phyloP scores from a whole-genome alignment of 2,113 vertebrate genomes.

The Daboia siamensis region DNA sequence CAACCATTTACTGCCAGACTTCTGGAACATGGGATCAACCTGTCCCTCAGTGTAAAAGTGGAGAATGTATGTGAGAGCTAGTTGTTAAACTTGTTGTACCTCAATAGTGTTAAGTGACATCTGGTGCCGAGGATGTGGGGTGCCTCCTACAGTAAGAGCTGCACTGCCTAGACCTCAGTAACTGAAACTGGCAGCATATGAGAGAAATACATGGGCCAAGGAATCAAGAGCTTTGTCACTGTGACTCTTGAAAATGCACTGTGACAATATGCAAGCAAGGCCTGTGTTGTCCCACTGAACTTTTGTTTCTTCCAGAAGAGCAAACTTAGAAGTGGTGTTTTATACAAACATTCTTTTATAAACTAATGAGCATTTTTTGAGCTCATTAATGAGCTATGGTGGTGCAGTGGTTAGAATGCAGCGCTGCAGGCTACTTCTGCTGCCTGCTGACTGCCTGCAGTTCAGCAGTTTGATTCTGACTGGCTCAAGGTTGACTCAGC shows the following conservation, averaged over 20 bases:
- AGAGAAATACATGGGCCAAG: background rate
- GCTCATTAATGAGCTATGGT: too few species aligned
- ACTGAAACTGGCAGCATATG: background rate
- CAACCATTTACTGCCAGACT: slow-evolving; percentile 37
- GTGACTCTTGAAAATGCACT: background rate
- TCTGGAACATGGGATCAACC: slow-evolving; percentile 62
- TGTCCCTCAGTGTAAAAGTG: background rate
- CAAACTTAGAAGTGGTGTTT: background rate
- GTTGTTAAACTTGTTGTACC: background rate
- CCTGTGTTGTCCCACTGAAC: background rate
- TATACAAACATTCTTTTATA: background rate
- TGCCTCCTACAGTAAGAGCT: too few species aligned
- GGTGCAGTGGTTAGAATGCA: too few species aligned
- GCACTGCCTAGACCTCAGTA: background rate
- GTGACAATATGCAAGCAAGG: background rate
- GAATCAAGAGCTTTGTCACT: background rate
- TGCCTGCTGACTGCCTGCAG: too few species aligned
- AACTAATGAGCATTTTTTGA: background rate
- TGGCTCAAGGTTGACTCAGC: too few species aligned
- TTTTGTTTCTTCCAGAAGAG: background rate
- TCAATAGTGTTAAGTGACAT: background rate
- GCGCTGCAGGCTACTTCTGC: too few species aligned
- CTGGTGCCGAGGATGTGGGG: too few species aligned
- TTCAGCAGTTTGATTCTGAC: too few species aligned
- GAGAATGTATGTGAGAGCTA: background rate